These are phyloP conservation scores for Rutilus rutilus DNA, from an alignment of 2,113 vertebrate genomes.

Conservation along the genomic window DNA sequence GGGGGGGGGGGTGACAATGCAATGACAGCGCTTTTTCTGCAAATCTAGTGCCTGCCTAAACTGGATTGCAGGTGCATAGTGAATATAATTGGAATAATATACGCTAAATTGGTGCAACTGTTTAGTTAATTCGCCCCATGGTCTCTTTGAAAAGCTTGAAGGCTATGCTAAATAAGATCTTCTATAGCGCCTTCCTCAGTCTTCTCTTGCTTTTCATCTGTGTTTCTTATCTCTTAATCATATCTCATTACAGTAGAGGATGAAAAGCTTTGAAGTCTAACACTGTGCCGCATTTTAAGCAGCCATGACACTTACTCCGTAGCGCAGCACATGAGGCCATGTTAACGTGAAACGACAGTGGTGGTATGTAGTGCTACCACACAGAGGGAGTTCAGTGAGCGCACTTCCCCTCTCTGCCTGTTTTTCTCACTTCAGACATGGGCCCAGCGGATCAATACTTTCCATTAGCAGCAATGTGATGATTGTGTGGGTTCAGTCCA, in stretches of 20 bases:
- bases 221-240: conserved; percentile 5
- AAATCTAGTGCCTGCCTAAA: background rate
- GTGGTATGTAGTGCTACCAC: conserved; percentile 46
- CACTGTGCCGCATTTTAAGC: background rate
- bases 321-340: background rate
- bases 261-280: conserved; percentile 17
- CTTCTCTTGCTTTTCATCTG: conserved; percentile 7
- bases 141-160: conserved; percentile 17
- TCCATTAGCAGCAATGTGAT: conserved; percentile 72
- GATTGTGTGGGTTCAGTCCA: conserved; percentile 67
- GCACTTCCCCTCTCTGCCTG: conserved; percentile 40
- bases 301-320: background rate
- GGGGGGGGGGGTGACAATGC: too few species aligned
- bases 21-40: background rate
- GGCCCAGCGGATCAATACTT: conserved; percentile 73
- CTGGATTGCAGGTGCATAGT: background rate
- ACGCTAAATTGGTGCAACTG: background rate
- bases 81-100: background rate
- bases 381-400: conserved; percentile 30
- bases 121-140: conserved; percentile 1
- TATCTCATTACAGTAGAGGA: conserved; percentile 19
- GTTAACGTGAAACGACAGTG: background rate
- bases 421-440: conserved; percentile 64
- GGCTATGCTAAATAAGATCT: background rate
- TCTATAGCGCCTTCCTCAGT: background rate